Conservation (phyloP, 1,140 invertebrate genomes). For the Drosophila mojavensis region DNA sequence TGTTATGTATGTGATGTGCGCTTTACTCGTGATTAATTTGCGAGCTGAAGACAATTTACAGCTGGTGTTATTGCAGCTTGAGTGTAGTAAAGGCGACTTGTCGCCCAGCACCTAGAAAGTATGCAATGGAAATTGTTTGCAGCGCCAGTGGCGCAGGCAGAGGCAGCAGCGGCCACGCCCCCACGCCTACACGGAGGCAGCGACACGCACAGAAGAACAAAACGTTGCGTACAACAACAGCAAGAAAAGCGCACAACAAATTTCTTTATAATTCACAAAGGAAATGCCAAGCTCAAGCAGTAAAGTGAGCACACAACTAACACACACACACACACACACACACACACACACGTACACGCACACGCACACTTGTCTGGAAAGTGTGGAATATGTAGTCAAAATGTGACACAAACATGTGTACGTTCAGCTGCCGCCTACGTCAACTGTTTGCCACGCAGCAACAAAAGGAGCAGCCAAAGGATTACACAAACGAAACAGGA, state of each 20-base stretch:
- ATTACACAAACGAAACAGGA: constrained; percentile 57
- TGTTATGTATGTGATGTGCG: too few relatives aligned
- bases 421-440: constrained; percentile 62
- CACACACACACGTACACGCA: not conserved
- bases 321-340: constrained; percentile 7
- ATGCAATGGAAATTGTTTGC: constrained; percentile 53
- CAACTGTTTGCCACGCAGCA: constrained; percentile 14
- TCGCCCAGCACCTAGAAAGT: constrained; percentile 61
- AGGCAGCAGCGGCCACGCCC: not conserved
- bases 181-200: not conserved
- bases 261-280: constrained; percentile 82
- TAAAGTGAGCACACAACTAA: constrained; percentile 44
- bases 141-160: constrained; percentile 7
- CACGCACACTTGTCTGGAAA: constrained; percentile 12
- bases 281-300: constrained; percentile 69
- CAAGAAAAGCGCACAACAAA: constrained; percentile 52
- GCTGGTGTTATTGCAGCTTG: constrained; percentile 28
- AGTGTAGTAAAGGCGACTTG: constrained; percentile 21
- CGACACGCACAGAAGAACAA: constrained; percentile 36
- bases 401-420: constrained; percentile 81
- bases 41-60: not conserved
- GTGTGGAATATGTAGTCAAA: constrained; percentile 56
- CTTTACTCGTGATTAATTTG: not conserved
- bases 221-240: constrained; percentile 41
- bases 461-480: constrained; percentile 72